phyloP scores from a whole-genome alignment of 2,113 vertebrate genomes.

The Trematomus loennbergii region DNA sequence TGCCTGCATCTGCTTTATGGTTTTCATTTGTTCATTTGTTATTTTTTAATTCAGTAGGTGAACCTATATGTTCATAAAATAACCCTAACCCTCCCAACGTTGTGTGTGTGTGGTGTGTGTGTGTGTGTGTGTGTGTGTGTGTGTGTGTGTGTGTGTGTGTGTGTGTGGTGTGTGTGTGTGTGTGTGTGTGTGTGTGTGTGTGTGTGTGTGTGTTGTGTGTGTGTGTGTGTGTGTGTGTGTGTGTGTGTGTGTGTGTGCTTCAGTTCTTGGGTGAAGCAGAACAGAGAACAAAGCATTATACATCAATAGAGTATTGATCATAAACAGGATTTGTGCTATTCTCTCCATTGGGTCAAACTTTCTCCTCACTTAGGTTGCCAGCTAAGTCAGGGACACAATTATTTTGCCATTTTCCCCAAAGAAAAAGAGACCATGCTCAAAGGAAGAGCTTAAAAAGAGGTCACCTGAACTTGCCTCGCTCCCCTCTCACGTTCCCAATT shows the following conservation, averaged over 20 bases:
- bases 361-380: slow-evolving; percentile 36
- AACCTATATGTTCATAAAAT: too few species aligned
- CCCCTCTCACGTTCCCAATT: slow-evolving; percentile 73
- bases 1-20: too few species aligned
- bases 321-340: neutral
- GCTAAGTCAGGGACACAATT: slow-evolving; percentile 65
- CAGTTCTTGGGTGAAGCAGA: neutral
- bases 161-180: neutral
- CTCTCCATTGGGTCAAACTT: slow-evolving; percentile 57
- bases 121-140: too few species aligned
- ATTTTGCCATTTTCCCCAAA: slow-evolving; percentile 51
- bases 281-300: slow-evolving; percentile 9
- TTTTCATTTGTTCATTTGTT: too few species aligned
- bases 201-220: neutral
- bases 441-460: slow-evolving; percentile 74
- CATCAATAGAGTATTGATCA: slow-evolving; percentile 19
- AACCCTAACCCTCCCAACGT: too few species aligned
- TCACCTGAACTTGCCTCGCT: slow-evolving; percentile 68
- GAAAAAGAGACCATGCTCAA: slow-evolving; percentile 67
- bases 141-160: neutral
- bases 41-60: too few species aligned
- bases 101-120: too few species aligned
- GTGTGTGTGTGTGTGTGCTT: neutral
- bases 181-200: slow-evolving; percentile 4
- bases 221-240: too few species aligned